Evolutionary conservation across 2,113 vertebrate species (phyloP).

Genomic region (Gila orcuttii): DNA sequence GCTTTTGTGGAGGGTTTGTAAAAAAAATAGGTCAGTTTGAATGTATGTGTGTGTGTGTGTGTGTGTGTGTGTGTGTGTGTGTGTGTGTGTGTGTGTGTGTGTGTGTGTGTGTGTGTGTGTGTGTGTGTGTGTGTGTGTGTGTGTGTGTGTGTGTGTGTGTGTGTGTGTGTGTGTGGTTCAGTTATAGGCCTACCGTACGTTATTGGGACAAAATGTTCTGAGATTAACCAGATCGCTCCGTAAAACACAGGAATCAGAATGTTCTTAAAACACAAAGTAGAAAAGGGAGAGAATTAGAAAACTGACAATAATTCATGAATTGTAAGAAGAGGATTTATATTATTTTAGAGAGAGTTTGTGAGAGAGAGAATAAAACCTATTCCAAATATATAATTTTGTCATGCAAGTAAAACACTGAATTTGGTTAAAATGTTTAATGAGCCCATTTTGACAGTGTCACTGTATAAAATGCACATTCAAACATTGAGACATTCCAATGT

Average conservation of each 20-base stretch:
- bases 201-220: background rate
- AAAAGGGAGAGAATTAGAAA: background rate
- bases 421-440: background rate
- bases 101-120: background rate
- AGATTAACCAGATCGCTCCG: conserved; percentile 22
- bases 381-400: background rate
- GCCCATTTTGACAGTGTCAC: background rate
- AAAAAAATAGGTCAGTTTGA: background rate
- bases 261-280: background rate
- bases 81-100: too few relatives aligned
- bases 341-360: background rate
- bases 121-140: background rate
- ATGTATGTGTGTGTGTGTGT: background rate
- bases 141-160: background rate
- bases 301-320: conserved; percentile 57
- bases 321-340: background rate
- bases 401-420: background rate
- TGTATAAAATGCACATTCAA: background rate
- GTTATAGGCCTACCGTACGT: background rate
- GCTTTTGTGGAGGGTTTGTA: background rate
- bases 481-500: background rate
- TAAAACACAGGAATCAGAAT: background rate
- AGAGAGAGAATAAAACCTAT: background rate
- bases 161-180: background rate
- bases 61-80: background rate